Conservation (phyloP, 2,797 vertebrate genomes). For the Iguana delicatissima region DNA sequence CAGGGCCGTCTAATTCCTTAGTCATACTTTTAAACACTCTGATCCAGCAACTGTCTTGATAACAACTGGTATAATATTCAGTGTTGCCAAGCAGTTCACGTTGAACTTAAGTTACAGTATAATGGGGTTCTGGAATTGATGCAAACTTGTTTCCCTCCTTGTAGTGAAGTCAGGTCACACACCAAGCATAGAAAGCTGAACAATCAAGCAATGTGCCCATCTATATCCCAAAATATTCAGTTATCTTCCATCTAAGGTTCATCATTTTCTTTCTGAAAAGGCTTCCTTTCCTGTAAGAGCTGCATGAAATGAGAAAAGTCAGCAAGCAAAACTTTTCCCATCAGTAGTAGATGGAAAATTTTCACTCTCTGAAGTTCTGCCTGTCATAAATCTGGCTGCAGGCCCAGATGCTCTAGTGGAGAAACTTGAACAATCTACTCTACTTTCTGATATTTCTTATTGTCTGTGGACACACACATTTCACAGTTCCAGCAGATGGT, state of each 20-base stretch:
- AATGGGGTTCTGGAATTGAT: neutral
- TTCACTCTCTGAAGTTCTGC: neutral
- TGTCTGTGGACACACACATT: neutral
- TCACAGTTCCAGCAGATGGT: constrained; percentile 68
- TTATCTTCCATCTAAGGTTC: neutral
- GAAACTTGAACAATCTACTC: neutral
- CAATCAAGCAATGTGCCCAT: neutral
- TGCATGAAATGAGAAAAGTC: neutral
- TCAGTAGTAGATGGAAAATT: neutral
- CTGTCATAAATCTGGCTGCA: neutral
- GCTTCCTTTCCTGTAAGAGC: neutral
- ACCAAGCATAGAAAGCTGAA: neutral
- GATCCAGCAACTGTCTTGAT: neutral
- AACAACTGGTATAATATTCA: neutral
- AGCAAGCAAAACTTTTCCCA: neutral
- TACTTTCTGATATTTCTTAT: neutral
- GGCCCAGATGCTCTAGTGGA: no score
- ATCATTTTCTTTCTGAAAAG: neutral
- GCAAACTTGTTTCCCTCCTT: neutral
- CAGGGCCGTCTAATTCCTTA: neutral
- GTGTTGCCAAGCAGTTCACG: neutral
- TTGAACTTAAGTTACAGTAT: no score
- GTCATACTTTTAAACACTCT: neutral
- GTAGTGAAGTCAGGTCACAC: neutral
- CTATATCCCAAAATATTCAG: no score